phyloP scores from a whole-genome alignment of 2,797 vertebrate genomes.

The Podarcis siculus region DNA sequence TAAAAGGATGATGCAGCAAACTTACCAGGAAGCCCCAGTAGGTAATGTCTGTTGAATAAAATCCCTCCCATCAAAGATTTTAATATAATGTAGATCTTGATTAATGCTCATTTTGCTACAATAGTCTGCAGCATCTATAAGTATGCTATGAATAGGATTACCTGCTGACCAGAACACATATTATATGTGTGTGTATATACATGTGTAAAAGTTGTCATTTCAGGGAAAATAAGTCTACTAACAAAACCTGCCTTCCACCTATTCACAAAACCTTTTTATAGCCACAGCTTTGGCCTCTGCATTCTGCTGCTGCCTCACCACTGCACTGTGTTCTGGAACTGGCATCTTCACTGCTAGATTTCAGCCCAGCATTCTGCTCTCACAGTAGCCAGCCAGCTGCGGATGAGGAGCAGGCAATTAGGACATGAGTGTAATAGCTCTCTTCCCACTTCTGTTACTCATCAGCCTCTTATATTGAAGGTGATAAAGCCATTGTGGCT shows the following conservation, averaged over 20 bases:
- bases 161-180: neutral
- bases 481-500: too few species aligned
- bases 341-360: neutral
- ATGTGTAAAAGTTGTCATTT: neutral
- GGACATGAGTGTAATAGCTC: too few species aligned
- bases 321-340: neutral
- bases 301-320: neutral
- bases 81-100: neutral
- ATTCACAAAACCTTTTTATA: neutral
- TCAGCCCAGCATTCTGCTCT: too few species aligned
- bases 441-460: too few species aligned
- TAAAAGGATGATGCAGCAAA: neutral
- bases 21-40: neutral
- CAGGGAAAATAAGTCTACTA: neutral
- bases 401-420: too few species aligned
- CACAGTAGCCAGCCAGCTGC: too few species aligned
- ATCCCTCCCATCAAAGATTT: neutral
- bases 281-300: neutral
- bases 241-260: neutral
- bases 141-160: neutral
- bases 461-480: too few species aligned
- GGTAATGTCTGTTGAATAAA: neutral
- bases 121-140: neutral
- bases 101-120: neutral
- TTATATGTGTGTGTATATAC: too few species aligned